Conservation (phyloP, 2,888 invertebrate species). For the Eurytoma californica region DNA sequence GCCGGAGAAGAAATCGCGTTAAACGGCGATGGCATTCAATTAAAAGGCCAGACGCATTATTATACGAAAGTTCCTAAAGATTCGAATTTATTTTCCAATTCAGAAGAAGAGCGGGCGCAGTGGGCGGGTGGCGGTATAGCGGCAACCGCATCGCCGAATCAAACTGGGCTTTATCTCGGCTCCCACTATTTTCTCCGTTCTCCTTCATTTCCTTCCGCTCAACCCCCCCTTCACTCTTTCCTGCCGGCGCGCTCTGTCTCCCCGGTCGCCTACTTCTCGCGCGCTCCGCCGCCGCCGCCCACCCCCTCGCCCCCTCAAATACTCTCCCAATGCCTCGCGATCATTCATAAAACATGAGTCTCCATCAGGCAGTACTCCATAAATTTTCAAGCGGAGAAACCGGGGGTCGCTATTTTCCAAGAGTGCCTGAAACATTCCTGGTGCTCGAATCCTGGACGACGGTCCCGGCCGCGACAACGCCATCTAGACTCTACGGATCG, state of each 20-base stretch:
- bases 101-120: neutral
- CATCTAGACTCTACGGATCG: conserved; percentile 56
- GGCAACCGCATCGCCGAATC: conserved; percentile 38
- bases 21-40: conserved; percentile 19
- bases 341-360: conserved; percentile 72
- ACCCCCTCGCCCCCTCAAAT: conserved; percentile 38
- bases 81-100: conserved; percentile 50
- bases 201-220: conserved; percentile 51
- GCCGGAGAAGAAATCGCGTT: neutral
- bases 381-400: conserved; percentile 66
- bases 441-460: conserved; percentile 28
- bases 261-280: conserved; percentile 3
- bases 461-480: neutral
- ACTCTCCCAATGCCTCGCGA: conserved; percentile 49
- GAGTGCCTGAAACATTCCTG: conserved; percentile 58
- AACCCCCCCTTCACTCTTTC: neutral
- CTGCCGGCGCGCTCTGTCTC: conserved; percentile 7
- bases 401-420: conserved; percentile 61
- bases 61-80: conserved; percentile 41
- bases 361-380: conserved; percentile 66
- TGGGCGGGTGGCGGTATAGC: neutral
- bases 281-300: conserved; percentile 20
- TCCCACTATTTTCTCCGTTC: conserved; percentile 49
- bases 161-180: conserved; percentile 51
- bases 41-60: conserved; percentile 26